phyloP scores from a whole-genome alignment of 2,888 invertebrate species.

The Drosophila gaucha region DNA sequence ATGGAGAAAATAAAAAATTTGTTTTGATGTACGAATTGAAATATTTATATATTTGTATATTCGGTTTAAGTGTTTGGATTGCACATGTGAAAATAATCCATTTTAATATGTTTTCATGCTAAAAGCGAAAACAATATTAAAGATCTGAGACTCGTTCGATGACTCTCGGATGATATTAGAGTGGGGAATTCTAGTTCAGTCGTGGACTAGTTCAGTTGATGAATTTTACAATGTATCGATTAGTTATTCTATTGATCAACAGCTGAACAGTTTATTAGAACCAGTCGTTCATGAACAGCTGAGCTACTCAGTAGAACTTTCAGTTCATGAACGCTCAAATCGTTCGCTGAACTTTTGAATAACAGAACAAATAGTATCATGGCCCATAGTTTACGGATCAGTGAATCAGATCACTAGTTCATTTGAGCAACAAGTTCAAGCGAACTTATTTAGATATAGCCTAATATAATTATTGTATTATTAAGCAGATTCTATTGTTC shows the following conservation, averaged over 20 bases:
- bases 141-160: constrained; percentile 2
- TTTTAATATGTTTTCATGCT: constrained; percentile 12
- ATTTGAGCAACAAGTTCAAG: not conserved
- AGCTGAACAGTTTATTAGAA: not conserved
- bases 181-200: not conserved
- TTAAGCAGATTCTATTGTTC: no score
- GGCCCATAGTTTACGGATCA: not conserved
- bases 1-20: constrained; percentile 14
- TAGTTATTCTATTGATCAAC: not conserved
- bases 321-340: not conserved
- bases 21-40: constrained; percentile 32
- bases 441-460: no score
- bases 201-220: no score
- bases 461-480: no score
- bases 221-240: no score
- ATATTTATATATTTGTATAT: constrained; percentile 37
- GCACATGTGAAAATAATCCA: constrained; percentile 8
- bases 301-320: not conserved
- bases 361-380: not conserved
- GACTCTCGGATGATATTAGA: not conserved
- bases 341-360: not conserved
- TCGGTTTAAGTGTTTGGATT: constrained; percentile 5
- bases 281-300: not conserved
- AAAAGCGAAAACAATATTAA: not conserved
- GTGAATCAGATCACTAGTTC: not conserved